Conservation (phyloP, 2,113 vertebrate species). For the Entomyzon cyanotis region DNA sequence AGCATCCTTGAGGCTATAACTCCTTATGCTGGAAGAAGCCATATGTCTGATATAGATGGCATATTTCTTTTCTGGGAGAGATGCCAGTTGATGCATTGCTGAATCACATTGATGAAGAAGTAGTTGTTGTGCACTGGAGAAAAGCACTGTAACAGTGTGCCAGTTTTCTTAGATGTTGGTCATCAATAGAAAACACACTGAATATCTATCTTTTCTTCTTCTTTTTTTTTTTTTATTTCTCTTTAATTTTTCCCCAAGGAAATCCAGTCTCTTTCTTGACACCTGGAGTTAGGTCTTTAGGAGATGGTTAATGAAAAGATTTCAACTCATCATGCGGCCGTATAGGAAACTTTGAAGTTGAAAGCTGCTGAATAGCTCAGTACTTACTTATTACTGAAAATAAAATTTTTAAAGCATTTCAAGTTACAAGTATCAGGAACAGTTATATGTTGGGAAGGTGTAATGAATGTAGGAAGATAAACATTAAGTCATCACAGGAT, state of each 20-base stretch:
- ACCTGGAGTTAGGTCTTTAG: not conserved
- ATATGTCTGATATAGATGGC: not conserved
- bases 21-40: not conserved
- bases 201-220: not conserved
- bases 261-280: not conserved
- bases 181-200: not conserved
- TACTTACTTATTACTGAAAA: not conserved
- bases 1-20: not conserved
- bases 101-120: not conserved
- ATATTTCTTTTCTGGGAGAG: constrained; percentile 17
- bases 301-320: not conserved
- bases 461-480: not conserved
- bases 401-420: not conserved
- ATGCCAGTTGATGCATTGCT: not conserved
- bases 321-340: not conserved
- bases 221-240: not conserved
- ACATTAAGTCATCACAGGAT: not conserved
- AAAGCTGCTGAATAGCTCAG: not conserved
- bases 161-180: not conserved
- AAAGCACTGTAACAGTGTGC: not conserved
- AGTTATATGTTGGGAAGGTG: not conserved
- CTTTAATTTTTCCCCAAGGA: not conserved
- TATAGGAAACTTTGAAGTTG: not conserved
- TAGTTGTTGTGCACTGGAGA: not conserved
- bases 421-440: not conserved